A percentile compares a stretch with the other conserved stretches of the same genome.
These are phyloP conservation scores for Seira ritae DNA, from an alignment of 2,888 invertebrate genomes.

Conservation along the genomic window DNA sequence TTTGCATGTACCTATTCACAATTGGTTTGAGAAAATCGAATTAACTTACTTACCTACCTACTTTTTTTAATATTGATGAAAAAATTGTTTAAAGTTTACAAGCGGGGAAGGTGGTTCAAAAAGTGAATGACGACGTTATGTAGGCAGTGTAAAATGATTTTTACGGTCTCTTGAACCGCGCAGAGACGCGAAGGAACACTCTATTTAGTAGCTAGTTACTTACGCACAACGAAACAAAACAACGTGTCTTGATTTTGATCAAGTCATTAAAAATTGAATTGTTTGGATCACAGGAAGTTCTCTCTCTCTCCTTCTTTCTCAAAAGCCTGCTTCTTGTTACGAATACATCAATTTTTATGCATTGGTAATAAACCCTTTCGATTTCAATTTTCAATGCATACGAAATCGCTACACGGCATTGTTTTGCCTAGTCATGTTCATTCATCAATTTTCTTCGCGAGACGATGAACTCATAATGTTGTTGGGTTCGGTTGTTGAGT, in stretches of 20 bases:
- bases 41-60: no score
- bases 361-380: conserved; percentile 14
- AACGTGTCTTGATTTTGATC: conserved; percentile 49
- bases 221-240: neutral
- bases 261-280: conserved; percentile 49
- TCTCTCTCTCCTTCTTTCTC: conserved; percentile 32
- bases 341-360: conserved; percentile 23
- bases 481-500: neutral
- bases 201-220: conserved; percentile 7
- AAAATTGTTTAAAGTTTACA: no score
- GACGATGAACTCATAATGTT: conserved; percentile 13
- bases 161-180: conserved; percentile 50
- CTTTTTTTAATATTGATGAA: no score
- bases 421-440: conserved; percentile 30
- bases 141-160: conserved; percentile 16
- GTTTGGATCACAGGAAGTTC: conserved; percentile 60
- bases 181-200: conserved; percentile 18
- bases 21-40: no score
- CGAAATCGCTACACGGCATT: conserved; percentile 5
- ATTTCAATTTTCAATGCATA: conserved; percentile 24
- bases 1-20: no score
- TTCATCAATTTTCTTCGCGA: conserved; percentile 23
- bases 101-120: neutral
- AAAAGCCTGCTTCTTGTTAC: conserved; percentile 31
- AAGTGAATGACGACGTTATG: no score